Percentiles rank a stretch among this genome's conserved stretches.
Conservation (phyloP, 1,140 invertebrate species). For the Pseudomyrmex flavicornis region DNA sequence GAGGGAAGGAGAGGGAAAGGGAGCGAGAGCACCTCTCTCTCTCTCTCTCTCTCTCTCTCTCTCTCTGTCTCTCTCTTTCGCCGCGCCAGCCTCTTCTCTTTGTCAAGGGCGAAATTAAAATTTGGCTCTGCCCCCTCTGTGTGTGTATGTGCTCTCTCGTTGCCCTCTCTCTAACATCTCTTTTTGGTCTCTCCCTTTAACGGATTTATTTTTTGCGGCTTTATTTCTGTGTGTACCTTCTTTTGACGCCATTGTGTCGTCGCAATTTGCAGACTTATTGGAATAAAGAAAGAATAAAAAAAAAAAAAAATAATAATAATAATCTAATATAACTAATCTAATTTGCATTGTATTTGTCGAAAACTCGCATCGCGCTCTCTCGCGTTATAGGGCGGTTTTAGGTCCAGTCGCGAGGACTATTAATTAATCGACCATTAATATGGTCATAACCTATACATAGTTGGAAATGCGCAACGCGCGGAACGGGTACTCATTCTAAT, state of each 20-base stretch:
- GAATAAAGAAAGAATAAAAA: not conserved
- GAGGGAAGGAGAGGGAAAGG: constrained; percentile 75
- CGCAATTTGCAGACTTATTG: not conserved
- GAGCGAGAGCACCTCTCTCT: constrained; percentile 30
- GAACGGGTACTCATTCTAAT: constrained; percentile 56
- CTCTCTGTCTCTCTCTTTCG: constrained; percentile 60
- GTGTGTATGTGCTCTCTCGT: not conserved
- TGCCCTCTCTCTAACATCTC: not conserved
- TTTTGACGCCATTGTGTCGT: not conserved
- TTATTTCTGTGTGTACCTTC: not conserved
- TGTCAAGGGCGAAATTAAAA: constrained; percentile 84
- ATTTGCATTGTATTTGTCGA: not conserved
- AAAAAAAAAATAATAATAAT: not conserved
- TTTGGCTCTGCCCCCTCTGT: constrained; percentile 75
- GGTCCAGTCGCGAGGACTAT: constrained; percentile 26
- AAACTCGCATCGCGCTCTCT: constrained; percentile 16
- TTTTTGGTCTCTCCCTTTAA: not conserved
- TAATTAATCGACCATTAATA: constrained; percentile 56
- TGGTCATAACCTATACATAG: constrained; percentile 22
- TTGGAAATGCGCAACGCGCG: constrained; percentile 48
- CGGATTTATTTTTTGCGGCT: not conserved
- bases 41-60: not conserved
- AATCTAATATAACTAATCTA: not conserved
- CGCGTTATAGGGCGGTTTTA: not conserved
- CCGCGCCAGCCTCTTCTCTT: constrained; percentile 74